Percentiles rank a stretch among this genome's conserved stretches.
Conservation (phyloP, 2,888 invertebrate species). For the Dysmachus trigonus region DNA sequence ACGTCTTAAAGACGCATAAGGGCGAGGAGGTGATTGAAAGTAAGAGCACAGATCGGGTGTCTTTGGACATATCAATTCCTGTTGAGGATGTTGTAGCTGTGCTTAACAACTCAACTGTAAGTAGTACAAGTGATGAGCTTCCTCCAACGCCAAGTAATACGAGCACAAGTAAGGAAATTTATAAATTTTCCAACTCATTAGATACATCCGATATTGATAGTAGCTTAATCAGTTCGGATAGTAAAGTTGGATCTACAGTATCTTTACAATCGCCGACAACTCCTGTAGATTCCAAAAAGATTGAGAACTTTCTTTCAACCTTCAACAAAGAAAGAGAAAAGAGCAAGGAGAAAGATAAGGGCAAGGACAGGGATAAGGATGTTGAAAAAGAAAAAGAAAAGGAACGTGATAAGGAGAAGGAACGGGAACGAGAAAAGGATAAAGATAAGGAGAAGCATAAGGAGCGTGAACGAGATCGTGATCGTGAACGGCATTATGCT, state of each 20-base stretch:
- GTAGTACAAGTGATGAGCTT: slow-evolving; percentile 55
- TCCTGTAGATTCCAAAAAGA: neutral
- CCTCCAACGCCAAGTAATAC: slow-evolving; percentile 49
- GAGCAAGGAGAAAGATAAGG: neutral
- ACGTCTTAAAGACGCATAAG: slow-evolving; percentile 92
- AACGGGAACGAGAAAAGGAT: slow-evolving; percentile 18
- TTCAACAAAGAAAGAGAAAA: neutral
- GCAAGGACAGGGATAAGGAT: slow-evolving; percentile 19
- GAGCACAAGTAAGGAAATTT: neutral
- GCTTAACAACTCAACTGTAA: slow-evolving; percentile 67
- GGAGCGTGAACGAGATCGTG: slow-evolving; percentile 52
- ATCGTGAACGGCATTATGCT: slow-evolving; percentile 54
- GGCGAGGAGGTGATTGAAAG: slow-evolving; percentile 81
- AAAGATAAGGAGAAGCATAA: slow-evolving; percentile 45
- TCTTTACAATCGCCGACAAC: neutral
- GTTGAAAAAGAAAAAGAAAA: slow-evolving; percentile 41
- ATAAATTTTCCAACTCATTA: neutral
- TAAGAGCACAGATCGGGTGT: slow-evolving; percentile 70
- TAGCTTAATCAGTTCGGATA: neutral
- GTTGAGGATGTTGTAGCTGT: slow-evolving; percentile 75
- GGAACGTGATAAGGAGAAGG: neutral
- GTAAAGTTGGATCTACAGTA: neutral
- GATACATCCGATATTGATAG: neutral
- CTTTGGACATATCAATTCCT: slow-evolving; percentile 70
- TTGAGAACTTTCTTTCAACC: neutral